These are phyloP conservation scores for Festucalex cinctus DNA, from an alignment of 2,113 vertebrate genomes.

Conservation along the genomic window DNA sequence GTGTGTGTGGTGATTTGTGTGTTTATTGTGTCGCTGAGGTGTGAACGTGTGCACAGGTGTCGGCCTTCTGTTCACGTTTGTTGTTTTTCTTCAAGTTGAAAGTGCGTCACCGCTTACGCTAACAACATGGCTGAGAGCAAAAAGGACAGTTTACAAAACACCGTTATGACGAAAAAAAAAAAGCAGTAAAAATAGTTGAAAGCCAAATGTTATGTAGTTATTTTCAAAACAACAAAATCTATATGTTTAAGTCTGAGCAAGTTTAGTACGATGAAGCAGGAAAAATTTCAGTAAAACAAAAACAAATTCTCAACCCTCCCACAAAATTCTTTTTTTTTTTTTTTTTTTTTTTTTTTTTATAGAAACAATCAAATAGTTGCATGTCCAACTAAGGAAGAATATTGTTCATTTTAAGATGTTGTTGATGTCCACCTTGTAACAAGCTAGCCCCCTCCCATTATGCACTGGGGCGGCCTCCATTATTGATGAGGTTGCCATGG, in stretches of 20 bases:
- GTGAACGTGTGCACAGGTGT: slow-evolving; percentile 60
- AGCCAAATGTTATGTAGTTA: too few relatives aligned
- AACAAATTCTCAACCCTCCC: background rate
- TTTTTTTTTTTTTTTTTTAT: too few relatives aligned
- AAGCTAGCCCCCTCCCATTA: slow-evolving; percentile 28
- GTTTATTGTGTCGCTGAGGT: slow-evolving; percentile 25
- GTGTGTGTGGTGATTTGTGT: background rate
- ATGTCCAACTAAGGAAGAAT: too few relatives aligned
- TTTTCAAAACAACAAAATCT: too few relatives aligned
- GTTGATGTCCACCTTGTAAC: slow-evolving; percentile 19
- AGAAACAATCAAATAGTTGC: too few relatives aligned
- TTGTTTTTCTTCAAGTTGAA: background rate
- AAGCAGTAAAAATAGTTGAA: too few relatives aligned
- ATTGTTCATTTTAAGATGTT: too few relatives aligned
- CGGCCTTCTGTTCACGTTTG: slow-evolving; percentile 19
- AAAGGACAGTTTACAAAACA: background rate
- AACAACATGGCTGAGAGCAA: background rate
- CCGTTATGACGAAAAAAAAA: too few relatives aligned
- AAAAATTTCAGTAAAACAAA: too few relatives aligned
- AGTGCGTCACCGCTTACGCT: background rate
- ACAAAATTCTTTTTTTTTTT: too few relatives aligned
- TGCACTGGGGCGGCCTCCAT: slow-evolving; percentile 37
- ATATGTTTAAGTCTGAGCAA: too few relatives aligned
- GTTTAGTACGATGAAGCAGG: too few relatives aligned
- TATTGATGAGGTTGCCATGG: slow-evolving; percentile 51